A percentile compares a stretch with the other conserved stretches of the same genome.
phyloP scores from a whole-genome alignment of 2,888 invertebrate genomes.

The Hyposoter dolosus region DNA sequence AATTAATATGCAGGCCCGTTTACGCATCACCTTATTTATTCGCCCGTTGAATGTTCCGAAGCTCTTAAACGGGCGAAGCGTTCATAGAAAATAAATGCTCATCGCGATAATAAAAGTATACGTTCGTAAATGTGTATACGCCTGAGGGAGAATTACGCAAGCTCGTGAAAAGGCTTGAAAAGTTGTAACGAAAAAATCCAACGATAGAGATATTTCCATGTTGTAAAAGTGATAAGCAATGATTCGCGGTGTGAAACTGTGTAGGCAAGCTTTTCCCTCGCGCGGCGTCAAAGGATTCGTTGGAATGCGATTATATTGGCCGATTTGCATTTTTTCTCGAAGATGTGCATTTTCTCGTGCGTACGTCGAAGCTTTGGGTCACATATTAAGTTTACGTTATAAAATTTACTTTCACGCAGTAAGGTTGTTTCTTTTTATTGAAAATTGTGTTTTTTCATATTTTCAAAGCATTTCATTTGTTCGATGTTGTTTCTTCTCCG shows the following conservation, averaged over 20 bases:
- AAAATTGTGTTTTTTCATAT: neutral
- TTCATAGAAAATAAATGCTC: conserved; percentile 9
- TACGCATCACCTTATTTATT: conserved; percentile 33
- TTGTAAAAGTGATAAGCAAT: conserved; percentile 56
- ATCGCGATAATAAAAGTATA: neutral
- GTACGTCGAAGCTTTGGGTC: conserved; percentile 12
- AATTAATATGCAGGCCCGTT: conserved; percentile 35
- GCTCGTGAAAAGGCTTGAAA: conserved; percentile 12
- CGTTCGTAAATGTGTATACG: neutral
- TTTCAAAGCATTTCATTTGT: neutral
- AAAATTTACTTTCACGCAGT: neutral
- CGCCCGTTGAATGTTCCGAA: conserved; percentile 35
- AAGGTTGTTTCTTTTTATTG: neutral
- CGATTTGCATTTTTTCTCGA: neutral
- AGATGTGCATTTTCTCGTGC: neutral
- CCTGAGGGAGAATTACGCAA: neutral
- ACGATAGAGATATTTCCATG: conserved; percentile 23
- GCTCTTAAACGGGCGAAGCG: conserved; percentile 45
- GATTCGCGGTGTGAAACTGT: conserved; percentile 57
- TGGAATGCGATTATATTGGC: conserved; percentile 57
- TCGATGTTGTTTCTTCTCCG: neutral
- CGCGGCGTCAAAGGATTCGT: conserved; percentile 66
- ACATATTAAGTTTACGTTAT: neutral
- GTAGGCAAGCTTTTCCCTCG: conserved; percentile 54
- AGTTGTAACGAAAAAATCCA: conserved; percentile 44